Evolutionary conservation across 2,888 invertebrate species (phyloP), one percentile per base, ranked within the genome.

Genomic region (Diaphora mendica): DNA sequence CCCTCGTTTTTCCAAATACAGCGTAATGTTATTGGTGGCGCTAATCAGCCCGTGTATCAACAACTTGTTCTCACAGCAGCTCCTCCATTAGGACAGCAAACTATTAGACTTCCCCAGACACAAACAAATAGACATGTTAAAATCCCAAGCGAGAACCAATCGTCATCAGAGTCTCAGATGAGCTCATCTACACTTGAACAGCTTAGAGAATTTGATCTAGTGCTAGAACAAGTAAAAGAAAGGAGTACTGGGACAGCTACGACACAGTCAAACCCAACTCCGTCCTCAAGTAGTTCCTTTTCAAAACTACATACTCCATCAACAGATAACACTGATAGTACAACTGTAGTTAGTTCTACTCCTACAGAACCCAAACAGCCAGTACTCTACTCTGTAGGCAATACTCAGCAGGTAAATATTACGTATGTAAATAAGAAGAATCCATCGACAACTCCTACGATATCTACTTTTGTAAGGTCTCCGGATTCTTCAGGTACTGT

Each of bases 181-280:
- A 97, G 97, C 88, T 97, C 97, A 0, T 97, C 97, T 0, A 98
- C 97, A 0, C 91, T 97, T 70, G 98, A 98, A 90, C 98, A 98
- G 85, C 90, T 98, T 15, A 93, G 97, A 72, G 98, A 98, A 88
- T 98, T 98, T 84, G 98, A 98, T 88, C 97, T 97, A 93, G 98
- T 98, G 0, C 93, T 98, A 76, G 98, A 98, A 86, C 97, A 98
- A 93, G 97, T 98, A 0, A 98, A 97, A 88, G 97, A 97, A 89
- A 94, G 97, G 77, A 97, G 97, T 65, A 76, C 75, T 5, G 75
- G 75, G 23, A 75, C 72, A 33, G 42, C 39, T 17, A 97, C 96
- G 39, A 97, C 96, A 7, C 96, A 96, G 79, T 96, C 96, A 0
- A 91, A 86, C 70, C 79, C 89, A 30, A 90, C 83, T 62, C 77